Conservation (phyloP, 2,113 vertebrate species). For the Columbina picui region DNA sequence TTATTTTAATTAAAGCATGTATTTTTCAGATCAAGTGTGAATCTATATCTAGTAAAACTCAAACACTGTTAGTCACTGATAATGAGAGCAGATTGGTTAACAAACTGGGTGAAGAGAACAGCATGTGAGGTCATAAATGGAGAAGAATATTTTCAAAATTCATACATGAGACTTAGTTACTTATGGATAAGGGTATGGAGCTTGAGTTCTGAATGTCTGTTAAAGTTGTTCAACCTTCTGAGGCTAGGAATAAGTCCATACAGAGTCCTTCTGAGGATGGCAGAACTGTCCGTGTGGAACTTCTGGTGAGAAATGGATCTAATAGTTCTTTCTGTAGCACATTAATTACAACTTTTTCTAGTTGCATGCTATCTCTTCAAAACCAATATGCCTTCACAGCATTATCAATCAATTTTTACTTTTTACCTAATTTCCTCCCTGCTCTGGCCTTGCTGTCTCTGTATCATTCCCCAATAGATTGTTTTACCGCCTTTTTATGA, state of each 20-base stretch:
- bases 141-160: background rate
- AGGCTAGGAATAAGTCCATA: background rate
- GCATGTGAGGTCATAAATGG: background rate
- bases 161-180: background rate
- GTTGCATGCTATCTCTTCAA: background rate
- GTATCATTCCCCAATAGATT: background rate
- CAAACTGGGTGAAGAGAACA: background rate
- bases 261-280: background rate
- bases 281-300: background rate
- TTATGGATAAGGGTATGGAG: background rate
- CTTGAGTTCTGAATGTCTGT: background rate
- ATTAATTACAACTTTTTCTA: background rate
- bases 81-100: background rate
- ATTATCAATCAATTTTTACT: background rate
- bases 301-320: background rate
- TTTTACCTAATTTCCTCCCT: fast-evolving
- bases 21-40: background rate
- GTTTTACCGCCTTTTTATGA: background rate
- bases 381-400: background rate
- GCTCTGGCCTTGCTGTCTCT: background rate
- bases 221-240: background rate
- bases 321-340: background rate
- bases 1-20: background rate
- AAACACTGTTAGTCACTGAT: background rate
- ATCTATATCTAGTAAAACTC: background rate